Evolutionary conservation across 2,888 invertebrate species (phyloP).

Genomic region (Aleiodes leptofemur): DNA sequence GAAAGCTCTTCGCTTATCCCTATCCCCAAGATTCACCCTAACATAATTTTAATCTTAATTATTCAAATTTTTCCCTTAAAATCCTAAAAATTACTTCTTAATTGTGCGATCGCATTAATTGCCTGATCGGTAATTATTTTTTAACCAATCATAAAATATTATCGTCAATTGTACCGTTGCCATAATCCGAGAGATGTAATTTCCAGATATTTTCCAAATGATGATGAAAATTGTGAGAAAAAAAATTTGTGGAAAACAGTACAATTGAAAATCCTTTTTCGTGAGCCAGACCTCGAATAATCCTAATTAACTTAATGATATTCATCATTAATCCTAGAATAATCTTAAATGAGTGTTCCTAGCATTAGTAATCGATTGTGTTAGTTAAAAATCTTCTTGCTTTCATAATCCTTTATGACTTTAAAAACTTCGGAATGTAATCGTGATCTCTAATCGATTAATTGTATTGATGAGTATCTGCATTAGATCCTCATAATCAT

Average conservation of each 20-base stretch:
- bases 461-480: no score
- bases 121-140: conserved; percentile 21
- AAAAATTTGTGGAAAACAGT: conserved; percentile 13
- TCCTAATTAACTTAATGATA: conserved; percentile 18
- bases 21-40: conserved; percentile 21
- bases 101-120: conserved; percentile 20
- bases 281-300: not conserved
- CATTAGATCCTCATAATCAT: not conserved
- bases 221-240: not conserved
- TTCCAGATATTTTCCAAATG: not conserved
- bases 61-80: no score
- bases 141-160: conserved; percentile 18
- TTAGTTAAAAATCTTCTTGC: conserved; percentile 28
- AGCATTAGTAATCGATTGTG: not conserved
- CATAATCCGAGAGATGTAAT: not conserved
- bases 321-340: conserved; percentile 1
- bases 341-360: no score
- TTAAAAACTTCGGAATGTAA: not conserved
- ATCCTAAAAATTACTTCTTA: conserved; percentile 8
- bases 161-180: conserved; percentile 16
- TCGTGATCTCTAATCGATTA: no score
- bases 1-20: conserved; percentile 7
- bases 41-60: not conserved
- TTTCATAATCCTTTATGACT: conserved; percentile 13
- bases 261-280: not conserved